phyloP scores from a whole-genome alignment of 2,113 vertebrate species.

The Thinocorus orbignyianus region DNA sequence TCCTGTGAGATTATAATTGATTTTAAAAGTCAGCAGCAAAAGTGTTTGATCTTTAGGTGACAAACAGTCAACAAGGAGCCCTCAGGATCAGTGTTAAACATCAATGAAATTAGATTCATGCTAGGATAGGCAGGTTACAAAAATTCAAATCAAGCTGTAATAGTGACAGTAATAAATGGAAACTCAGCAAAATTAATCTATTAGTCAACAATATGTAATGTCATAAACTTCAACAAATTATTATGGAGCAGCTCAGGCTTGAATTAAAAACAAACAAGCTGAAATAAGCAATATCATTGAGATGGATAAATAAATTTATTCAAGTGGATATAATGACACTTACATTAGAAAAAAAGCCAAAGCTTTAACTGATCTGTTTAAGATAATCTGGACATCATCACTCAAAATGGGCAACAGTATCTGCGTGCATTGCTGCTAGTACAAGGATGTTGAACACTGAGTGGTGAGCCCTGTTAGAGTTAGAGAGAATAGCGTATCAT shows the following conservation, averaged over 20 bases:
- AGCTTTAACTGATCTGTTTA: not conserved
- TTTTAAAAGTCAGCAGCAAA: constrained; percentile 54
- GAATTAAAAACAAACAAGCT: constrained; percentile 32
- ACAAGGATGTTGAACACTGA: not conserved
- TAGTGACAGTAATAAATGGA: constrained; percentile 49
- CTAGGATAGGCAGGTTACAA: constrained; percentile 26
- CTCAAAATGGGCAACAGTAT: not conserved
- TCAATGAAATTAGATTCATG: constrained; percentile 39
- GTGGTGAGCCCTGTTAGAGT: not conserved
- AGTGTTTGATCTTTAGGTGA: constrained; percentile 47
- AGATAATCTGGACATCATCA: not conserved
- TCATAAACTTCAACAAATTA: constrained; percentile 25
- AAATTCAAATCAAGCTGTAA: constrained; percentile 34
- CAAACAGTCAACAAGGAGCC: constrained; percentile 20
- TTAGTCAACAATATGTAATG: constrained; percentile 30
- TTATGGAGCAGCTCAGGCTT: not conserved
- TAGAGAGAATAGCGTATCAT: accelerated
- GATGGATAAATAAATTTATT: not conserved
- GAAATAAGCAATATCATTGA: not conserved
- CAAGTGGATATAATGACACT: not conserved
- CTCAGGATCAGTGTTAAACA: constrained; percentile 37
- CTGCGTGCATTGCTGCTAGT: not conserved
- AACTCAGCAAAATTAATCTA: constrained; percentile 50
- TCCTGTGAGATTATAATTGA: constrained; percentile 49
- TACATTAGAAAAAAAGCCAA: not conserved